Conservation (phyloP, 2,113 vertebrate species). For the Xiphophorus maculatus region DNA sequence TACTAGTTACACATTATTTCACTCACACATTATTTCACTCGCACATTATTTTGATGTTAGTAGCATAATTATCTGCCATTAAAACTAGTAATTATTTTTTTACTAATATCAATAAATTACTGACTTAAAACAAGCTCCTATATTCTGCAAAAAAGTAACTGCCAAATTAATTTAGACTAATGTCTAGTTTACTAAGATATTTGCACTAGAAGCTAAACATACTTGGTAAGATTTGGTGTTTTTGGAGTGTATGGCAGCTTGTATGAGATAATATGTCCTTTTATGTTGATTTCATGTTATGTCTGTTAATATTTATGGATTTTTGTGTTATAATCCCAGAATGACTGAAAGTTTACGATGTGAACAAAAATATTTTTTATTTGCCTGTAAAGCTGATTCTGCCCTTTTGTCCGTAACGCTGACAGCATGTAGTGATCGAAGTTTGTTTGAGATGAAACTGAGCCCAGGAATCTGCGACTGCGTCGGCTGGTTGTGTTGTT, state of each 20-base stretch:
- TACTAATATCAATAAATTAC: too few relatives aligned
- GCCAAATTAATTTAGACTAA: too few relatives aligned
- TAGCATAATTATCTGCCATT: too few relatives aligned
- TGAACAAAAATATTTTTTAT: not conserved
- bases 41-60: too few relatives aligned
- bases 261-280: not conserved
- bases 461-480: not conserved
- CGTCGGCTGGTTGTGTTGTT: constrained; percentile 15
- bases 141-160: too few relatives aligned
- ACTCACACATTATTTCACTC: too few relatives aligned
- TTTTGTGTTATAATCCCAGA: not conserved
- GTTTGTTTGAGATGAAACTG: not conserved
- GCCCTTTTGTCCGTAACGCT: not conserved
- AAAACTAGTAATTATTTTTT: too few relatives aligned
- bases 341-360: not conserved
- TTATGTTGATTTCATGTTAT: not conserved
- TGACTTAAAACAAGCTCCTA: too few relatives aligned
- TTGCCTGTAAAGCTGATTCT: not conserved
- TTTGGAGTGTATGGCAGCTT: not conserved
- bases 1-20: too few relatives aligned
- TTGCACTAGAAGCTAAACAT: too few relatives aligned
- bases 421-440: not conserved
- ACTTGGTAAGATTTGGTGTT: too few relatives aligned
- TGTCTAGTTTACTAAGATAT: too few relatives aligned
- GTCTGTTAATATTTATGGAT: not conserved